These are phyloP conservation scores for Pimephales promelas DNA, from an alignment of 2,113 vertebrate species.

Conservation along the genomic window DNA sequence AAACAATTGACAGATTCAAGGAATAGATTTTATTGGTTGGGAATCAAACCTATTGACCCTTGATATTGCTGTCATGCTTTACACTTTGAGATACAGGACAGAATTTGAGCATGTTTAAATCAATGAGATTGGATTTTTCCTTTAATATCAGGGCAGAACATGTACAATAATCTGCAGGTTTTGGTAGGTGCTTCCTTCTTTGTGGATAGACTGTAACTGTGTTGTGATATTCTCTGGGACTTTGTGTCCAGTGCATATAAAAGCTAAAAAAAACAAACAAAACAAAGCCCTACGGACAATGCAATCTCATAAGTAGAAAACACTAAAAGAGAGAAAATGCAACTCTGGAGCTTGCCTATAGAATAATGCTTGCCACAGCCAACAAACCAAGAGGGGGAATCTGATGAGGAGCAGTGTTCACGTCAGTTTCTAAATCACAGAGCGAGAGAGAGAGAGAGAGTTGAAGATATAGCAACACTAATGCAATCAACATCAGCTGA, in stretches of 20 bases:
- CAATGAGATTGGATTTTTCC: background rate
- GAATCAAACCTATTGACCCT: background rate
- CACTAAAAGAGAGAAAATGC: constrained; percentile 65
- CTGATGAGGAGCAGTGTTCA: constrained; percentile 60
- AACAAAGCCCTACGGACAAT: background rate
- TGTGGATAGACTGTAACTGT: background rate
- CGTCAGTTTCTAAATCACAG: constrained; percentile 62
- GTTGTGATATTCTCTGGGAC: background rate
- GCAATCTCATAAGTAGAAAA: constrained; percentile 52
- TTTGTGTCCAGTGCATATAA: background rate
- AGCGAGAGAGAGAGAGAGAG: background rate
- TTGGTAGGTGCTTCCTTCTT: background rate
- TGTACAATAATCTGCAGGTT: background rate
- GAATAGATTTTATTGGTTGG: background rate
- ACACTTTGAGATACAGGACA: background rate
- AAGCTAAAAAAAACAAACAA: background rate
- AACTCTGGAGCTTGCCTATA: constrained; percentile 59
- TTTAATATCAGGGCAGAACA: too few species aligned
- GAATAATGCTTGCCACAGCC: constrained; percentile 1
- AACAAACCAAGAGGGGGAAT: constrained; percentile 18
- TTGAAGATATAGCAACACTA: constrained; percentile 64
- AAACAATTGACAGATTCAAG: background rate
- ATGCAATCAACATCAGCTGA: constrained; percentile 71
- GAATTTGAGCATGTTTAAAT: background rate
- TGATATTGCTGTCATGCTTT: background rate